Evolutionary conservation across 2,797 vertebrate species (phyloP).

Genomic region (Sebastes minor): DNA sequence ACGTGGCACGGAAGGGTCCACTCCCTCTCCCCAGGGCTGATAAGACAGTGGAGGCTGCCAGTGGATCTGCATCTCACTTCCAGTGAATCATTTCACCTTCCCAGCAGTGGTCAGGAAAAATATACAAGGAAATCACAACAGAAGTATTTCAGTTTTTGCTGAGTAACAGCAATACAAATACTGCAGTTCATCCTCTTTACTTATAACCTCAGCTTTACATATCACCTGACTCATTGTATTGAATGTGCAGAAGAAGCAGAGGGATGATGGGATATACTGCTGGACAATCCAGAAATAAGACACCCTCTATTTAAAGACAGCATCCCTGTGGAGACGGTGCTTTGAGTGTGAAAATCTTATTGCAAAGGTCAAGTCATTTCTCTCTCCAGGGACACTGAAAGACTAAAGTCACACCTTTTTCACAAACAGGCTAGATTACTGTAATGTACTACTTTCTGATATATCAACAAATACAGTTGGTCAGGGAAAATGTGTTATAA

Average conservation of each 20-base stretch:
- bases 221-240: slow-evolving; percentile 11
- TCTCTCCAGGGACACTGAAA: not conserved
- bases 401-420: not conserved
- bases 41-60: slow-evolving; percentile 13
- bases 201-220: not conserved
- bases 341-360: not conserved
- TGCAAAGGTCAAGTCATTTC: not conserved
- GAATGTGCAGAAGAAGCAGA: not conserved
- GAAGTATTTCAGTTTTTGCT: not conserved
- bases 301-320: not conserved
- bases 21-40: slow-evolving; percentile 61
- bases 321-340: not conserved
- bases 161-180: not conserved
- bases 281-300: not conserved
- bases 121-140: not conserved
- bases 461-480: not conserved
- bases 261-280: no score
- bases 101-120: not conserved
- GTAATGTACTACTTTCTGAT: not conserved
- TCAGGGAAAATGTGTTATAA: not conserved
- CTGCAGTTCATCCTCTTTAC: not conserved
- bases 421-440: not conserved
- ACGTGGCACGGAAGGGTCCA: slow-evolving; percentile 79
- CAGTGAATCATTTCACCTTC: not conserved
- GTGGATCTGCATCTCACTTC: slow-evolving; percentile 2